Percentiles rank a stretch among this genome's conserved stretches.
These are phyloP conservation scores for Cyaniris semiargus DNA, from an alignment of 2,888 invertebrate species.

Conservation along the genomic window DNA sequence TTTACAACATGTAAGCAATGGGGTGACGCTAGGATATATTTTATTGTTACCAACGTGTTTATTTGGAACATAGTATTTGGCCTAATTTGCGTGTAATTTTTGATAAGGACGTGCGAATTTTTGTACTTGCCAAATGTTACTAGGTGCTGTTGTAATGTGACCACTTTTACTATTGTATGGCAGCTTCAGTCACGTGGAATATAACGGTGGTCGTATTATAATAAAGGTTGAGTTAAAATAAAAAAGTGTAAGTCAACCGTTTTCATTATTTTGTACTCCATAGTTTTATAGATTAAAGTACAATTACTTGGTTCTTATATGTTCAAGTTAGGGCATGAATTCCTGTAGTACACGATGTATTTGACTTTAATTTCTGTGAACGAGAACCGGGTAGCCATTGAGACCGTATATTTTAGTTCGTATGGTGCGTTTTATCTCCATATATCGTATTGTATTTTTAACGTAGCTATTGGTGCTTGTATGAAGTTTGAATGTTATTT, in stretches of 20 bases:
- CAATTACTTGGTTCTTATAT: slow-evolving; percentile 7
- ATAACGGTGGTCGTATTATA: neutral
- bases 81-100: slow-evolving; percentile 14
- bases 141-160: slow-evolving; percentile 7
- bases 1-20: neutral
- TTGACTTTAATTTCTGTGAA: neutral
- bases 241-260: neutral
- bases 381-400: neutral
- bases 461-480: slow-evolving; percentile 40
- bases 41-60: slow-evolving; percentile 2
- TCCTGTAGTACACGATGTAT: neutral
- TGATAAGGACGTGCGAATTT: neutral
- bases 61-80: slow-evolving; percentile 14
- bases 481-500: slow-evolving; percentile 39
- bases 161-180: neutral
- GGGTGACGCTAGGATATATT: slow-evolving; percentile 1
- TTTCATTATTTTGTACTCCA: neutral
- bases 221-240: neutral
- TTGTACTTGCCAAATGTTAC: neutral
- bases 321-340: neutral
- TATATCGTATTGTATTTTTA: slow-evolving; percentile 22
- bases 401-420: slow-evolving; percentile 18
- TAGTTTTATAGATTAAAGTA: neutral
- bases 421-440: slow-evolving; percentile 36
- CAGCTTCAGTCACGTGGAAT: neutral